phyloP scores from a whole-genome alignment of 2,797 vertebrate species.

The Pseudochirops cupreus region DNA sequence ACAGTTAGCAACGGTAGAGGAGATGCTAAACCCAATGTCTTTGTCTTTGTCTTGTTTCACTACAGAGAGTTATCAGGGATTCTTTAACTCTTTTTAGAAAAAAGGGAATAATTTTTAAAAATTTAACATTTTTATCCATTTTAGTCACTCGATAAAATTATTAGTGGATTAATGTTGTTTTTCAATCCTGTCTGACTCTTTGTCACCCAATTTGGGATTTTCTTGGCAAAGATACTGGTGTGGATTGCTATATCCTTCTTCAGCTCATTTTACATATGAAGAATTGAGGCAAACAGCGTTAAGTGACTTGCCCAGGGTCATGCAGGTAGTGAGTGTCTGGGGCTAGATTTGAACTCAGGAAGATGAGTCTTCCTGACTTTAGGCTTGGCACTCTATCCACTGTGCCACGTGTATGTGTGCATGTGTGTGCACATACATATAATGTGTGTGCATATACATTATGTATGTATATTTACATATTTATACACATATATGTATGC shows the following conservation, averaged over 20 bases:
- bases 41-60: neutral
- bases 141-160: neutral
- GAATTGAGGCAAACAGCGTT: neutral
- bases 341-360: neutral
- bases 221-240: neutral
- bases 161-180: neutral
- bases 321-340: neutral
- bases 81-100: neutral
- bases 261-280: neutral
- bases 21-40: neutral
- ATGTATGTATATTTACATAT: no score
- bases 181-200: neutral
- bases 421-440: no score
- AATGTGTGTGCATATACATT: no score
- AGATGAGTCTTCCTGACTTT: neutral
- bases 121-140: neutral
- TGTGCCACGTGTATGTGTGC: neutral
- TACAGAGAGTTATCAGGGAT: neutral
- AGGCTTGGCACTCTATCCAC: neutral
- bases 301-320: neutral
- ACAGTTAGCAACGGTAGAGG: neutral
- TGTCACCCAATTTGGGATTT: neutral
- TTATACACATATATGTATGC: no score
- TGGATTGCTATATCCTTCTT: neutral
- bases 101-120: neutral